phyloP scores from a whole-genome alignment of 2,888 invertebrate species.

The Tubulanus polymorphus region DNA sequence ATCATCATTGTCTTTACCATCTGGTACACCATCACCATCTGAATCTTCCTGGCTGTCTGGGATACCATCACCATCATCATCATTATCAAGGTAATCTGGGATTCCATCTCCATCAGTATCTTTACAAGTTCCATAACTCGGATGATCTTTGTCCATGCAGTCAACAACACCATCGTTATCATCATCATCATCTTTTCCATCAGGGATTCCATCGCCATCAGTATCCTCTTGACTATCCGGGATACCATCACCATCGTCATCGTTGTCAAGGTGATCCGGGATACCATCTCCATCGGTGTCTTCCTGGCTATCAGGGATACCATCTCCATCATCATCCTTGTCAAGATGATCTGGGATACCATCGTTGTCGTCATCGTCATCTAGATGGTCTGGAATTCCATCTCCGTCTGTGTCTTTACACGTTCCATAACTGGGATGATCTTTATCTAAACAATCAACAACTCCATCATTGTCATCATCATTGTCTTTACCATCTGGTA shows the following conservation, averaged over 20 bases:
- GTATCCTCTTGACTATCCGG: conserved; percentile 18
- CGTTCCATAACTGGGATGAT: not conserved
- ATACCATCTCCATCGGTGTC: conserved; percentile 21
- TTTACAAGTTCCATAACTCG: conserved; percentile 26
- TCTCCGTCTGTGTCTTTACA: conserved; percentile 35
- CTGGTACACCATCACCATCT: conserved; percentile 38
- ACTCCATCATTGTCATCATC: conserved; percentile 33
- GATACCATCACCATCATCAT: conserved; percentile 38
- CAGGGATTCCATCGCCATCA: conserved; percentile 24
- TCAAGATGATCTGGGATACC: conserved; percentile 43
- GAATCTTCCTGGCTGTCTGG: conserved; percentile 29
- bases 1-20: conserved; percentile 16
- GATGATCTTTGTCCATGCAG: conserved; percentile 27
- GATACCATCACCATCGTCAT: conserved; percentile 37
- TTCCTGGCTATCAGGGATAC: conserved; percentile 31
- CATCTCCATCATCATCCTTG: conserved; percentile 36
- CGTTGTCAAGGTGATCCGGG: conserved; percentile 28
- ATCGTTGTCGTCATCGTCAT: conserved; percentile 33
- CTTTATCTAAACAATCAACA: conserved; percentile 26
- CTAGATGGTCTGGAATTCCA: conserved; percentile 43
- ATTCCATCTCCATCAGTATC: conserved; percentile 48
- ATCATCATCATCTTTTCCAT: conserved; percentile 18
- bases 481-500: conserved; percentile 30
- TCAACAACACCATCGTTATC: conserved; percentile 13
- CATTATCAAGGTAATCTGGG: conserved; percentile 36